Conservation (phyloP, 2,113 vertebrate species). For the Brachirus orientalis region DNA sequence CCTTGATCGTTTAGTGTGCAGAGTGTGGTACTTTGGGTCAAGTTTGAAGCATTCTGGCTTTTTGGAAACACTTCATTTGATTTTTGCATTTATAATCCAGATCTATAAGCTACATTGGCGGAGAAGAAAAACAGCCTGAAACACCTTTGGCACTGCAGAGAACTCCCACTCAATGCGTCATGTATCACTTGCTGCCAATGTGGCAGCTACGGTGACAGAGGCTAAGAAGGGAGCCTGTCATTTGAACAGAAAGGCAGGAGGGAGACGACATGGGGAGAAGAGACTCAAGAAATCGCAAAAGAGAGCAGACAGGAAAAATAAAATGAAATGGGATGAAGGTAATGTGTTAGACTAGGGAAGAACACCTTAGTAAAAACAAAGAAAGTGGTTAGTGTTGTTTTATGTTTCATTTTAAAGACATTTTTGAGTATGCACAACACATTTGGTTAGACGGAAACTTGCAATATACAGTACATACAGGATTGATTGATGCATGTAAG, state of each 20-base stretch:
- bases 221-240: constrained; percentile 69
- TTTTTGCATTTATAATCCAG: constrained; percentile 21
- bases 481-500: neutral
- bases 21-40: neutral
- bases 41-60: neutral
- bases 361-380: too few species aligned
- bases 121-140: constrained; percentile 42
- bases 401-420: neutral
- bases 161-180: constrained; percentile 62
- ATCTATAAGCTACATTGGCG: constrained; percentile 8
- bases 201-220: constrained; percentile 68
- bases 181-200: constrained; percentile 54
- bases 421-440: neutral
- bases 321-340: constrained; percentile 20
- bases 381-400: too few species aligned
- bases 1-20: neutral
- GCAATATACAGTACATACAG: neutral
- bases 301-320: constrained; percentile 36
- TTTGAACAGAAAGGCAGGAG: constrained; percentile 53
- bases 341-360: constrained; percentile 16
- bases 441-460: too few species aligned
- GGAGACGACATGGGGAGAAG: constrained; percentile 40
- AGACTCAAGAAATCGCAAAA: constrained; percentile 41
- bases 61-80: constrained; percentile 5
- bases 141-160: constrained; percentile 24